phyloP scores from a whole-genome alignment of 2,888 invertebrate genomes.

The Meloe dianella region DNA sequence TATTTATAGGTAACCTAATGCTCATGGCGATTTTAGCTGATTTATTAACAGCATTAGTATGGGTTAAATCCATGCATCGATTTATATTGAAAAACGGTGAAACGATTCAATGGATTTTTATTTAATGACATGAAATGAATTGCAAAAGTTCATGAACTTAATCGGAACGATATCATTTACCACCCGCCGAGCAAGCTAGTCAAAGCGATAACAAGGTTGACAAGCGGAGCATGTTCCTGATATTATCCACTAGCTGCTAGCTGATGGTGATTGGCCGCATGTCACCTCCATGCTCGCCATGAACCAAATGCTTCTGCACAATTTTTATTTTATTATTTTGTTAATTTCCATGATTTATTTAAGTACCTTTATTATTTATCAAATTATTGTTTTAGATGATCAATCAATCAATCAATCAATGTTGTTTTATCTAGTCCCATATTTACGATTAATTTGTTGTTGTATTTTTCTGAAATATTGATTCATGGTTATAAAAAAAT shows the following conservation, averaged over 20 bases:
- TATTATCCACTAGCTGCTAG: constrained; percentile 67
- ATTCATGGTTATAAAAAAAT: no score
- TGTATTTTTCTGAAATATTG: no score
- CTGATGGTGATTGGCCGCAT: constrained; percentile 59
- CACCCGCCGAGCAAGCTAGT: constrained; percentile 66
- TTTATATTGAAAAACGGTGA: constrained; percentile 91
- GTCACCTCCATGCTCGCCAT: constrained; percentile 59
- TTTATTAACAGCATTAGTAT: constrained; percentile 88
- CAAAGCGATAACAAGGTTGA: constrained; percentile 67
- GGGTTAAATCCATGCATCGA: constrained; percentile 98
- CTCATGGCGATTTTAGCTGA: constrained; percentile 85
- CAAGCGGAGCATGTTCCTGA: constrained; percentile 68
- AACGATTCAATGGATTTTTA: constrained; percentile 40
- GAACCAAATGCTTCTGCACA: constrained; percentile 54
- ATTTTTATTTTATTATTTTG: constrained; percentile 45
- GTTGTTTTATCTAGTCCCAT: not conserved
- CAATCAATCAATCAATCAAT: no score
- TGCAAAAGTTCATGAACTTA: constrained; percentile 83
- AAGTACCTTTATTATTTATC: not conserved
- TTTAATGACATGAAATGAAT: no score
- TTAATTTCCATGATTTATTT: not conserved
- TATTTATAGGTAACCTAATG: constrained; percentile 87
- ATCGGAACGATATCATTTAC: constrained; percentile 85
- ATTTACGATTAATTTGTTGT: no score
- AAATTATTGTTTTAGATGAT: no score